These are phyloP conservation scores for Bufo gargarizans DNA, from an alignment of 2,113 vertebrate species.

Conservation along the genomic window DNA sequence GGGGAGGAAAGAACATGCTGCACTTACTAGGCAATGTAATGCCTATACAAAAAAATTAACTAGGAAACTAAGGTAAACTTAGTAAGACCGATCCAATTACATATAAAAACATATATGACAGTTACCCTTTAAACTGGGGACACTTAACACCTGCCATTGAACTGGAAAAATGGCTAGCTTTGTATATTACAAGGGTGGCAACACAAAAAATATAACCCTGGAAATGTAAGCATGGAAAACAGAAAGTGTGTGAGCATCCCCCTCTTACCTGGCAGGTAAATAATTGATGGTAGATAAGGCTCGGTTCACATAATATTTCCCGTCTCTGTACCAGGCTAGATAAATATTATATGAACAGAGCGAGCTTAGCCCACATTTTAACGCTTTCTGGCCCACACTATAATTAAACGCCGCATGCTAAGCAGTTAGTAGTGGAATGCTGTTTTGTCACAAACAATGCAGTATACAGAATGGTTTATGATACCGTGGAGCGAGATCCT, in stretches of 20 bases:
- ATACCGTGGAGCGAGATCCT: neutral
- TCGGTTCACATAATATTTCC: slow-evolving; percentile 5
- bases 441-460: neutral
- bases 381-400: slow-evolving; percentile 17
- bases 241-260: neutral
- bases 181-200: neutral
- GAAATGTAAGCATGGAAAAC: neutral
- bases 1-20: too few relatives aligned
- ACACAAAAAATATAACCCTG: neutral
- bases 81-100: too few relatives aligned
- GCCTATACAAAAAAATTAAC: too few relatives aligned
- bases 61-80: too few relatives aligned
- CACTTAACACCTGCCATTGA: too few relatives aligned
- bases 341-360: slow-evolving; percentile 42
- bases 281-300: slow-evolving; percentile 24
- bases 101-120: too few relatives aligned
- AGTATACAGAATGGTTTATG: neutral
- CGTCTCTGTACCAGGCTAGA: neutral
- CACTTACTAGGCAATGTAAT: too few relatives aligned
- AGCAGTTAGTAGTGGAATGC: neutral
- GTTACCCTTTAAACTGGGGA: neutral
- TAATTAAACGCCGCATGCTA: neutral
- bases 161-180: neutral
- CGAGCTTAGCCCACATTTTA: neutral
- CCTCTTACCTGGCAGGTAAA: slow-evolving; percentile 32